phyloP scores from a whole-genome alignment of 2,797 vertebrate genomes.

The Borostomias antarcticus region DNA sequence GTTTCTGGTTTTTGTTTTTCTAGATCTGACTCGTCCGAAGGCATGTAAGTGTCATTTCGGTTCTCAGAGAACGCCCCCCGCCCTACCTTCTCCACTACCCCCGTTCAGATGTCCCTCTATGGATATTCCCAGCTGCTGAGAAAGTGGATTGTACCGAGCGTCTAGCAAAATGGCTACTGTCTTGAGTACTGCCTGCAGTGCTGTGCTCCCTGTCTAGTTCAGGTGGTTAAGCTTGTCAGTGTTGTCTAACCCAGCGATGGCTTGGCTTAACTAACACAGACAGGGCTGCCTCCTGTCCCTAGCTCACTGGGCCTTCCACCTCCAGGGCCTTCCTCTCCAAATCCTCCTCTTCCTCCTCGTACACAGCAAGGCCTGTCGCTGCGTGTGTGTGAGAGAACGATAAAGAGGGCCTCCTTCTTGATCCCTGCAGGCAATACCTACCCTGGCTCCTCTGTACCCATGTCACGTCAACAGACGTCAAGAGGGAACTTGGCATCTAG shows the following conservation, averaged over 20 bases:
- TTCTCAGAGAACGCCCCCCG: constrained; percentile 63
- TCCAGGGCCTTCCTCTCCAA: constrained; percentile 7
- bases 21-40: constrained; percentile 88
- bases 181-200: background rate
- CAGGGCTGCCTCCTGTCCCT: constrained; percentile 19
- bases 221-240: background rate
- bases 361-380: background rate
- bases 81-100: background rate
- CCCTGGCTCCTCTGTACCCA: background rate
- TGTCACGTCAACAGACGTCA: background rate
- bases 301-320: constrained; percentile 26
- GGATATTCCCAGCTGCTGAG: background rate
- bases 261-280: constrained; percentile 38
- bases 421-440: background rate
- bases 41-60: constrained; percentile 89
- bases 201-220: background rate
- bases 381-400: background rate
- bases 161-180: background rate
- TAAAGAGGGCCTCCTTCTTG: too few relatives aligned
- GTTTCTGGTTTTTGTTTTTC: constrained; percentile 74
- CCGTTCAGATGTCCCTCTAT: background rate
- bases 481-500: too few relatives aligned
- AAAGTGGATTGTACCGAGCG: background rate
- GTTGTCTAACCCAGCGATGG: constrained; percentile 31
- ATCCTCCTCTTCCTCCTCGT: constrained; percentile 9